Percentiles rank a stretch among this genome's conserved stretches.
Conservation (phyloP, 1,140 invertebrate species). For the Paralvinella palmiformis region DNA sequence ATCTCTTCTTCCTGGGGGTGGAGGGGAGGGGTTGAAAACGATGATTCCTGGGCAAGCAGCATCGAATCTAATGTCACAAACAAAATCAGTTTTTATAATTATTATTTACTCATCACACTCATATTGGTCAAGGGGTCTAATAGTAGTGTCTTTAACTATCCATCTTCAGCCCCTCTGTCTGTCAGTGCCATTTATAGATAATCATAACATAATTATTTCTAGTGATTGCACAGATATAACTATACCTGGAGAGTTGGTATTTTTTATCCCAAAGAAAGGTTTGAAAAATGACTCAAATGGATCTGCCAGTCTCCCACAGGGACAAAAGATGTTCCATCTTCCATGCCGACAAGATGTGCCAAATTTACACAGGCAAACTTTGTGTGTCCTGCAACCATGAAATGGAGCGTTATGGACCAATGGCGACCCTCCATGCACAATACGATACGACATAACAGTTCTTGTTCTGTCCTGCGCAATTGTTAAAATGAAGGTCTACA, state of each 20-base stretch:
- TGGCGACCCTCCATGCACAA: constrained; percentile 24
- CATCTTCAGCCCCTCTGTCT: too few species aligned
- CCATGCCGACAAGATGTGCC: constrained; percentile 10
- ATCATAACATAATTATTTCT: too few species aligned
- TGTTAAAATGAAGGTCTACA: constrained; percentile 27
- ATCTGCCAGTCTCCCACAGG: constrained; percentile 13
- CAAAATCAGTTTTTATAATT: background rate
- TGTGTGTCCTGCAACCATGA: constrained; percentile 20
- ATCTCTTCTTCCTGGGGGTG: background rate
- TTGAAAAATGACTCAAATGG: background rate
- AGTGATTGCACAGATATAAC: background rate
- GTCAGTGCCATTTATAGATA: too few species aligned
- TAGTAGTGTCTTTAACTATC: too few species aligned
- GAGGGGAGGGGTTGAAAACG: background rate
- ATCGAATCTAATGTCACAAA: constrained; percentile 8
- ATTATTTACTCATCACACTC: too few species aligned
- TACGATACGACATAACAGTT: constrained; percentile 30
- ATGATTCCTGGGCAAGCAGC: constrained; percentile 3
- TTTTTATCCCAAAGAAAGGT: background rate
- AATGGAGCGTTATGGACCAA: constrained; percentile 19
- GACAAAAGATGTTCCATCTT: constrained; percentile 12
- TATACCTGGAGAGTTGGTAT: background rate
- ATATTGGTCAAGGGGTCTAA: too few species aligned
- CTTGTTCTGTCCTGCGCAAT: constrained; percentile 32
- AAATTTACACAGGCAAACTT: constrained; percentile 25